Evolutionary conservation across 1,140 invertebrate genomes (phyloP), one percentile per base, ranked within the genome.

Genomic region (Lepidurus packardi): DNA sequence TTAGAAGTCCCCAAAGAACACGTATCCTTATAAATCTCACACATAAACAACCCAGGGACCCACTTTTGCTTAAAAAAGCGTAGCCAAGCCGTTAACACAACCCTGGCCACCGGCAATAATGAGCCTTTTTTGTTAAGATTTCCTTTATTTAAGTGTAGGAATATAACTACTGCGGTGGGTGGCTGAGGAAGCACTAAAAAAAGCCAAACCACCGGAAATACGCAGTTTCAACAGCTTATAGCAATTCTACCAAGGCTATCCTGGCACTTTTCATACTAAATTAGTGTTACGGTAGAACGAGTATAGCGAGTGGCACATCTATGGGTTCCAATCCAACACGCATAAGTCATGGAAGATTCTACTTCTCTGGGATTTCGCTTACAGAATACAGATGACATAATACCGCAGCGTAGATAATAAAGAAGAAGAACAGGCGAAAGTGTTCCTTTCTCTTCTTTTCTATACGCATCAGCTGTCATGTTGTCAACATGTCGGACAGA

Each of bases 181-280:
- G 53, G 53, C 53, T 65, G 16, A 34, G 53, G 53, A 65, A 65
- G 53, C 53, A 9, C 13, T 65, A 65, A 65, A 65, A 65, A 65
- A 11, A 7, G n/a, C 53, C 4, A 47, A 65, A 65, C 53, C 53
- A 65, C 53, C 53, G 53, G 53, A 65, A 65, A 65, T 65, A 4
- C 21, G 53, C 53, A 65, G 9, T 65, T 65, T 65, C 21, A 65
- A n/a, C 53, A n/a, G 53, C 53, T 65, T 65, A 65, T 65, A 65
- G 13, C 53, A 65, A 65, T 65, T 65, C 16, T 65, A n/a, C 21
- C 53, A 65, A 65, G 53, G 53, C 53, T 65, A 65, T 34, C 21
- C 53, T 65, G 3, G 13, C 53, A 65, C 53, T 65, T 65, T 9
- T 65, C 53, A 65, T 65, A 65, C 53, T 65, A 13, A 65, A n/a